These are phyloP conservation scores for Cercopithecus mona DNA, from an alignment of 2,113 vertebrate species.

Conservation along the genomic window DNA sequence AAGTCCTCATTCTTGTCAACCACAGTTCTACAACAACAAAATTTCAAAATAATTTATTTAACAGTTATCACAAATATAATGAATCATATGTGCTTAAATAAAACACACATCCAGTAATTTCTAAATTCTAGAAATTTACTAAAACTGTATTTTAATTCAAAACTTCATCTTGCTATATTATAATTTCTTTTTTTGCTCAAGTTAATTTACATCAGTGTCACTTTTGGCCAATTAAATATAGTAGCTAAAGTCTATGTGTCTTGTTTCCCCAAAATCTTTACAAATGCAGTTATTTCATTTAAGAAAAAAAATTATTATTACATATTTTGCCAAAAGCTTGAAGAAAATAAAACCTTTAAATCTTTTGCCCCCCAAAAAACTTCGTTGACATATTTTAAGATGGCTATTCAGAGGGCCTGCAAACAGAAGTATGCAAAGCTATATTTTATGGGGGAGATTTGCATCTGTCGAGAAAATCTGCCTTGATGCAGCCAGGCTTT, in stretches of 20 bases:
- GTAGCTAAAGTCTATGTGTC: neutral
- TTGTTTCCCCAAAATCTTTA: conserved; percentile 35
- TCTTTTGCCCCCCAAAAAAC: neutral
- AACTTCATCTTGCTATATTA: neutral
- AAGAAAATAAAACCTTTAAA: neutral
- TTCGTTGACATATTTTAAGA: neutral
- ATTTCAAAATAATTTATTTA: neutral
- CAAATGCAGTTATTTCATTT: neutral
- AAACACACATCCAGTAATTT: neutral
- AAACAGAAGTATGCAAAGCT: neutral
- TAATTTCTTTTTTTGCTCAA: neutral
- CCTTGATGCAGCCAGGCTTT: neutral
- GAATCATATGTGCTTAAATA: neutral
- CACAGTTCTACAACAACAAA: neutral
- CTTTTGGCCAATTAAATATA: neutral
- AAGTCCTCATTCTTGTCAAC: neutral
- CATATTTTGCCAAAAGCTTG: neutral
- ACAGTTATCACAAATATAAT: neutral
- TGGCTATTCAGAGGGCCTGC: neutral
- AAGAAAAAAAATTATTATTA: conserved; percentile 13
- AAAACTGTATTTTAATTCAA: neutral
- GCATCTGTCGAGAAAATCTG: neutral
- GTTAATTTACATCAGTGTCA: neutral
- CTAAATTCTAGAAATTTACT: neutral
- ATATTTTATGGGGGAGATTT: neutral